These are phyloP conservation scores for Limnephilus marmoratus DNA, from an alignment of 2,888 invertebrate genomes.

Conservation along the genomic window DNA sequence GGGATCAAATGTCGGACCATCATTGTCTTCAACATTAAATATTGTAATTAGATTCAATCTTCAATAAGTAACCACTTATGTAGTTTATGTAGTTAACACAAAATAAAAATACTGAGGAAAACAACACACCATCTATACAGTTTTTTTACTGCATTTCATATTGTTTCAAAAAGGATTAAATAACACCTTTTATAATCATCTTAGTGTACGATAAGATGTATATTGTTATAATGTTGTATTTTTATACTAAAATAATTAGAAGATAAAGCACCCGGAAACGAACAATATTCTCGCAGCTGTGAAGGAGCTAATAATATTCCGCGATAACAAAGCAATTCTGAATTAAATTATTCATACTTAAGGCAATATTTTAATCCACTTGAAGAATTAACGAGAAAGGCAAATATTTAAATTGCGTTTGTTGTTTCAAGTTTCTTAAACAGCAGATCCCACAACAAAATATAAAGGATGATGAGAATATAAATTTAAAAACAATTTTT, in stretches of 20 bases:
- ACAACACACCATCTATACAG: no score
- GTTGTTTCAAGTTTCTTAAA: conserved; percentile 28
- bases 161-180: not conserved
- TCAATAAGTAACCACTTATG: no score
- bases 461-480: not conserved
- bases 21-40: no score
- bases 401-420: conserved; percentile 27
- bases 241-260: not conserved
- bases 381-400: conserved; percentile 30
- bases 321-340: conserved; percentile 15
- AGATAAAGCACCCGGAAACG: not conserved
- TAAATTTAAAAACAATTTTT: not conserved
- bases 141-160: not conserved
- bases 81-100: no score
- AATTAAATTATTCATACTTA: conserved; percentile 33
- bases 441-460: not conserved
- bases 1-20: no score
- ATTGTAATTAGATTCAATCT: no score
- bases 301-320: not conserved
- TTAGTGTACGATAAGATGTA: not conserved
- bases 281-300: not conserved
- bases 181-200: not conserved
- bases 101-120: no score
- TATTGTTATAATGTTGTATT: not conserved
- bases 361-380: conserved; percentile 33